Evolutionary conservation across 2,797 vertebrate species (phyloP).

Genomic region (Salarias fasciatus): DNA sequence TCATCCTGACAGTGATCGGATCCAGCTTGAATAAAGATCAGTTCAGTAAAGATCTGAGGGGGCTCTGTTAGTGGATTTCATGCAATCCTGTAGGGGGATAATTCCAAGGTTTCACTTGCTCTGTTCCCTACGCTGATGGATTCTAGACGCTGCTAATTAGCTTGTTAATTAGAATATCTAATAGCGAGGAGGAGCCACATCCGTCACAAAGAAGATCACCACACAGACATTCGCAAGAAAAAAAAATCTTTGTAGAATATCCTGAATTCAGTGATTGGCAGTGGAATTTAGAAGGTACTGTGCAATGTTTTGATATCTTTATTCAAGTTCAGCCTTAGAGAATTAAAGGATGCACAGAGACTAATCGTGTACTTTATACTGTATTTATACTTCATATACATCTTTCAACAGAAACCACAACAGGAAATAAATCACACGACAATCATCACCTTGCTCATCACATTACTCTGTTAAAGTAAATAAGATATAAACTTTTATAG

Average conservation of each 20-base stretch:
- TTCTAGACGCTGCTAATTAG: constrained; percentile 79
- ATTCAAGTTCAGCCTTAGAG: constrained; percentile 5
- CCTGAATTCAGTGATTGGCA: background rate
- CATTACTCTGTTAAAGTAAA: constrained; percentile 47
- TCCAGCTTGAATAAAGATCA: constrained; percentile 37
- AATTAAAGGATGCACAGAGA: constrained; percentile 39
- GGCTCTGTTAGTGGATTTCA: background rate
- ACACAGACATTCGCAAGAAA: constrained; percentile 29
- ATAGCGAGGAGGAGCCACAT: constrained; percentile 50
- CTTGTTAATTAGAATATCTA: constrained; percentile 80
- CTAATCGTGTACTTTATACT: constrained; percentile 21
- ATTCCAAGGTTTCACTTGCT: constrained; percentile 54
- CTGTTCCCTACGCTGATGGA: constrained; percentile 64
- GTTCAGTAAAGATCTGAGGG: constrained; percentile 38
- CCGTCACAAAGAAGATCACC: constrained; percentile 38
- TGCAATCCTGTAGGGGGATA: constrained; percentile 18
- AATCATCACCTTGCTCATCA: constrained; percentile 46
- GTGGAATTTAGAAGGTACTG: constrained; percentile 14
- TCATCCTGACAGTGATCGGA: constrained; percentile 49
- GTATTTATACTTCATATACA: constrained; percentile 44
- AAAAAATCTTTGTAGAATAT: background rate
- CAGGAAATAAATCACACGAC: constrained; percentile 50
- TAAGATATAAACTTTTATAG: constrained; percentile 36
- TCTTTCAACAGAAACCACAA: constrained; percentile 46
- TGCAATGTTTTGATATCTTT: constrained; percentile 8